A percentile compares a stretch with the other conserved stretches of the same genome.
phyloP scores from a whole-genome alignment of 2,113 vertebrate species.

The Caloenas nicobarica region DNA sequence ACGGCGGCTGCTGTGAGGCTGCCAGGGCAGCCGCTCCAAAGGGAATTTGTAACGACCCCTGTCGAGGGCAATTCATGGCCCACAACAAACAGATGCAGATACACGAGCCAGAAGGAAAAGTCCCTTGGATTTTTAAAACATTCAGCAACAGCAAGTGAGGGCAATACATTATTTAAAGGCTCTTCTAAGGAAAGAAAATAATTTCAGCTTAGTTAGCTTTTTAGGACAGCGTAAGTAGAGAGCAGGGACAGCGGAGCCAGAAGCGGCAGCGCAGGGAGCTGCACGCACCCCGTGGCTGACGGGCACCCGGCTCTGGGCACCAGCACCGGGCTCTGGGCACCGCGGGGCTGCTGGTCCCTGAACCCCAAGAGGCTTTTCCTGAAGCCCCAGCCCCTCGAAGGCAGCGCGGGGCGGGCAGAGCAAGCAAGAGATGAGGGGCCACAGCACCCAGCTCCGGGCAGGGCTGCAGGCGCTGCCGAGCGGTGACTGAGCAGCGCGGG shows the following conservation, averaged over 20 bases:
- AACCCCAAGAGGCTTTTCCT: not conserved
- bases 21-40: too few relatives aligned
- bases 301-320: too few relatives aligned
- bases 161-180: slow-evolving; percentile 47
- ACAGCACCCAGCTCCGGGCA: rapidly evolving
- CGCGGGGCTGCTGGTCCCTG: rapidly evolving
- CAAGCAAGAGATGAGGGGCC: not conserved
- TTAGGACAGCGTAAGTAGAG: not conserved
- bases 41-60: not conserved
- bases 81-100: not conserved
- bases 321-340: not conserved
- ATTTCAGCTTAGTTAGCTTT: slow-evolving; percentile 62
- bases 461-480: too few relatives aligned
- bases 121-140: not conserved
- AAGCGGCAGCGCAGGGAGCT: not conserved
- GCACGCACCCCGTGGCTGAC: rapidly evolving
- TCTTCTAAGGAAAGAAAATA: not conserved
- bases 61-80: not conserved
- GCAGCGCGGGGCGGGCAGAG: not conserved
- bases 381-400: too few relatives aligned
- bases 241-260: not conserved
- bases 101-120: not conserved
- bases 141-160: not conserved
- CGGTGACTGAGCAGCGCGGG: not conserved
- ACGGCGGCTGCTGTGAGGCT: too few relatives aligned